Conservation (phyloP, 2,888 invertebrate genomes). For the Amphipoea lucens region DNA sequence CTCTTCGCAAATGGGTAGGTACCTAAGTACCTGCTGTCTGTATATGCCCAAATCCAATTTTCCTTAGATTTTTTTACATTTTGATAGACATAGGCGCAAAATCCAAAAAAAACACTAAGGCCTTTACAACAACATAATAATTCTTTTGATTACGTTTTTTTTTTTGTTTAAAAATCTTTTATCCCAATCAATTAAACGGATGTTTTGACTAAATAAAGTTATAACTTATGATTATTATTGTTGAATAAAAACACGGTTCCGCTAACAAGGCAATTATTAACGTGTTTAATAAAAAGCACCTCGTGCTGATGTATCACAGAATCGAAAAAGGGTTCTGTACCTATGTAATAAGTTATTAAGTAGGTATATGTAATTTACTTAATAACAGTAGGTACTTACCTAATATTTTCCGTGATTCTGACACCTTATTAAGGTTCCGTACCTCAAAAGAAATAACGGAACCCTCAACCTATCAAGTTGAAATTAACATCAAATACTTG, state of each 20-base stretch:
- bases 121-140: neutral
- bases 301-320: constrained; percentile 2
- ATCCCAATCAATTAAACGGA: constrained; percentile 33
- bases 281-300: constrained; percentile 27
- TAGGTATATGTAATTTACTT: no score
- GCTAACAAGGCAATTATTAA: constrained; percentile 45
- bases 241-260: constrained; percentile 42
- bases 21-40: neutral
- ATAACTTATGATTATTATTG: neutral
- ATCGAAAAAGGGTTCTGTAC: constrained; percentile 42
- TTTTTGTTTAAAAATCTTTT: neutral
- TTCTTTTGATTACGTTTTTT: constrained; percentile 10
- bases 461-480: no score
- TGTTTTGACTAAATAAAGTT: constrained; percentile 45
- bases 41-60: neutral
- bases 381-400: no score
- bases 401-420: no score
- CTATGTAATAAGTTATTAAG: neutral
- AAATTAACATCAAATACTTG: no score
- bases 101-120: neutral
- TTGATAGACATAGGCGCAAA: neutral
- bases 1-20: neutral
- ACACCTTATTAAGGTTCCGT: no score
- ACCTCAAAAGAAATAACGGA: no score
- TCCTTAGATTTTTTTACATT: neutral